Evolutionary conservation across 2,113 vertebrate species (phyloP).

Genomic region (Siphamia tubifer): DNA sequence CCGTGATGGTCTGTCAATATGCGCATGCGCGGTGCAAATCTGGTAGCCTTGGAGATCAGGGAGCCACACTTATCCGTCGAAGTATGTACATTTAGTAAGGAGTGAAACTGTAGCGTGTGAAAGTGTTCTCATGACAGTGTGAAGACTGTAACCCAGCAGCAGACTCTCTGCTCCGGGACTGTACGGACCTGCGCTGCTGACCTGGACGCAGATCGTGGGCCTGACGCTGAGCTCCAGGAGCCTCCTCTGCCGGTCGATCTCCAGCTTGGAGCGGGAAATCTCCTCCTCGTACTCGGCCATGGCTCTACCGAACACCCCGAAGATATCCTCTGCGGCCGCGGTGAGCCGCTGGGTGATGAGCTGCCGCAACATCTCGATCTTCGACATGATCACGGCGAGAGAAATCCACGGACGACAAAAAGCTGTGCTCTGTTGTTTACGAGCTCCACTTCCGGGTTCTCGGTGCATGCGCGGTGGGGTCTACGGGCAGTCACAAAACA

Average conservation of each 20-base stretch:
- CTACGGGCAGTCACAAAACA: no score
- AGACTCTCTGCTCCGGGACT: no score
- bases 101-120: no score
- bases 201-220: background rate
- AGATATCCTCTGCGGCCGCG: constrained; percentile 46
- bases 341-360: constrained; percentile 58
- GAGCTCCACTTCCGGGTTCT: background rate
- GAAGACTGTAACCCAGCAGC: no score
- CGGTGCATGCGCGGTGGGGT: constrained; percentile 11
- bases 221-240: constrained; percentile 31
- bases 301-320: constrained; percentile 49
- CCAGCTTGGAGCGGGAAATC: constrained; percentile 41
- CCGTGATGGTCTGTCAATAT: no score
- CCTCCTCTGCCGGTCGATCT: constrained; percentile 32
- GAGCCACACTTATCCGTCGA: no score
- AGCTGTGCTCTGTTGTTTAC: constrained; percentile 6
- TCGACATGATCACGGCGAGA: background rate
- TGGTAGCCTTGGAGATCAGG: no score
- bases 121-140: no score
- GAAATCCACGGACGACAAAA: background rate
- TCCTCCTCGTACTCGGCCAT: constrained; percentile 50
- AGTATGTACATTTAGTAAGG: no score
- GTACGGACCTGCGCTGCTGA: background rate
- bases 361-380: constrained; percentile 45
- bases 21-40: no score